phyloP scores from a whole-genome alignment of 2,888 invertebrate genomes.

The Busseola fusca region DNA sequence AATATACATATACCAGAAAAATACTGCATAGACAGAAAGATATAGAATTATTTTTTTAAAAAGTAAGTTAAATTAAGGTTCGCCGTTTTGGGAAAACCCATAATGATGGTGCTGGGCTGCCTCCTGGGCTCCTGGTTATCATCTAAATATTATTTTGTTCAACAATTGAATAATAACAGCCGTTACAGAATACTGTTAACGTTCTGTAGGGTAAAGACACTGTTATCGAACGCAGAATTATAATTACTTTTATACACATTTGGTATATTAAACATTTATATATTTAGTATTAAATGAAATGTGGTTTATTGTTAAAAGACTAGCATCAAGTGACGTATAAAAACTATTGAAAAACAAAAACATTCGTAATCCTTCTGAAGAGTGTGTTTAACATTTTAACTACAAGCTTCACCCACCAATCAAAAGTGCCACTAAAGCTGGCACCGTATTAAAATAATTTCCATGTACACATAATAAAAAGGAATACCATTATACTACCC shows the following conservation, averaged over 20 bases:
- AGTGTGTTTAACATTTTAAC: not conserved
- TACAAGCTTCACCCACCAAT: not conserved
- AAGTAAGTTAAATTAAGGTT: too few species aligned
- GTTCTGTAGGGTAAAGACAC: slow-evolving; percentile 33
- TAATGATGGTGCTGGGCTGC: slow-evolving; percentile 4
- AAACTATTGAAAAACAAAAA: not conserved
- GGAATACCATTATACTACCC: slow-evolving; percentile 31
- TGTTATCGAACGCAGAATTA: slow-evolving; percentile 13
- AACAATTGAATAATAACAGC: slow-evolving; percentile 59
- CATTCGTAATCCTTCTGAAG: not conserved
- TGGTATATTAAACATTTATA: not conserved
- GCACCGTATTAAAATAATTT: slow-evolving; percentile 12
- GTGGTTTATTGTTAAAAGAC: not conserved
- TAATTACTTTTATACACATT: too few species aligned
- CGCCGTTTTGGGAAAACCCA: too few species aligned
- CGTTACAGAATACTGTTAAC: slow-evolving; percentile 42
- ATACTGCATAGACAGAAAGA: too few species aligned
- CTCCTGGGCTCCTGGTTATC: slow-evolving; percentile 5
- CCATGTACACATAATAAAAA: slow-evolving; percentile 36
- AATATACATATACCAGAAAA: too few species aligned
- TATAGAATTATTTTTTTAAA: too few species aligned
- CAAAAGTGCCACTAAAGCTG: not conserved
- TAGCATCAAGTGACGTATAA: not conserved
- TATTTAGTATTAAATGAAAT: not conserved
- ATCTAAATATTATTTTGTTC: slow-evolving; percentile 40